Base-by-base conservation (phyloP, 2,113 vertebrate genomes). In the Prionailurus viverrinus region DNA sequence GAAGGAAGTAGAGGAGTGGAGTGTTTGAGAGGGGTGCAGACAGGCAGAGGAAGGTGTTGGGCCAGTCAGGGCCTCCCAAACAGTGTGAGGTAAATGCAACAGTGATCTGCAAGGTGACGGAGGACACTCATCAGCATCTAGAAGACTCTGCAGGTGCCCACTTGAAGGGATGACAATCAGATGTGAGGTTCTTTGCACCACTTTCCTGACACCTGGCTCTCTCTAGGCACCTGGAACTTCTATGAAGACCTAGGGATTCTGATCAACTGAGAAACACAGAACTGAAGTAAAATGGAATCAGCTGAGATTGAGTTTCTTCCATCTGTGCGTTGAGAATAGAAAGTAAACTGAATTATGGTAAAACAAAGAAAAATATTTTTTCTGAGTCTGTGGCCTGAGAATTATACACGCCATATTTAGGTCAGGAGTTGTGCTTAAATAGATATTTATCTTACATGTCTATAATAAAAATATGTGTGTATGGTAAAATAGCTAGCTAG, bases 321-420 rank as follows among this genome's bases (percentile, higher is more conserved):
- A n/a, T 91, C 19, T 92, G 39, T 89, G 82, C 16, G 19, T 55
- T 95, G 61, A 45, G n/a, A 85, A 51, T 33, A 85, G 71, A 90
- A 95, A 86, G 79, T 6, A 63, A 85, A 12, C 33, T 81, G 58
- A 83, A 89, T 79, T 86, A 23, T 39, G 33, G 5, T 71, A 96
- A 96, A 79, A 41, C 4, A 66, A 95, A 88, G n/a, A 71, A n/a
- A 36, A 61, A 23, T 61, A 14, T 15, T 48, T 83, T 88, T 66
- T 36, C 27, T 65, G 48, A 41, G 23, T 25, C 61, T 79, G 9
- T 93, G 33, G 39, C 41, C 74, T 83, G 25, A 65, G 76, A 82
- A 65, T 95, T 74, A 90, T 23, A 55, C 39, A 1, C 69, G 74
- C 36, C 31, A 76, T 31, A 53, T 48, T 63, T 68, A 82, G 16